phyloP scores from a whole-genome alignment of 2,113 vertebrate genomes.

The Stictonetta naevosa region DNA sequence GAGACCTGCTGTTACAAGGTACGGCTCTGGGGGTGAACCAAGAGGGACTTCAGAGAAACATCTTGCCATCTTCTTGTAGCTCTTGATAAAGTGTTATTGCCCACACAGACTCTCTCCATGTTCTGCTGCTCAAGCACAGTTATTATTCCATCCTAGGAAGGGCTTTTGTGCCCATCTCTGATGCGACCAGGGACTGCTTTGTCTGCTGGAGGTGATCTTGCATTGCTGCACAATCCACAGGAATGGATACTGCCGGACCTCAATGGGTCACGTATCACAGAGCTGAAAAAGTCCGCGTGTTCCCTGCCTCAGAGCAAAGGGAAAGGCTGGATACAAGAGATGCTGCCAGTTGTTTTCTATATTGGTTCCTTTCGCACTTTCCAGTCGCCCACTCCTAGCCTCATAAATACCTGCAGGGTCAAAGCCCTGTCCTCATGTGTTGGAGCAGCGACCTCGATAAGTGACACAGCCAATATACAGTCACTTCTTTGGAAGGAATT shows the following conservation, averaged over 20 bases:
- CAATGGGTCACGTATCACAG: neutral
- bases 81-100: neutral
- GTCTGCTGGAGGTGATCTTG: neutral
- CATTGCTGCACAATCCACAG: neutral
- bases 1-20: neutral
- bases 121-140: neutral
- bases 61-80: neutral
- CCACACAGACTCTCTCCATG: neutral
- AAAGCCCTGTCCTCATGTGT: conserved; percentile 3
- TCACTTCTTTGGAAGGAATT: conserved; percentile 47
- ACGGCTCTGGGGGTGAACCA: neutral
- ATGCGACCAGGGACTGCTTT: neutral
- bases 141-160: neutral
- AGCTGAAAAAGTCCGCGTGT: neutral
- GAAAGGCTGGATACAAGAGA: neutral
- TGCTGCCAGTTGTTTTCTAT: neutral
- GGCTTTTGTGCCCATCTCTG: neutral
- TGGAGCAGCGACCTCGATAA: conserved; percentile 22
- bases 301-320: neutral
- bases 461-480: conserved; percentile 21
- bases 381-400: neutral
- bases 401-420: conserved; percentile 56
- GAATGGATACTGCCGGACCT: neutral
- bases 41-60: neutral
- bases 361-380: neutral